phyloP scores from a whole-genome alignment of 2,797 vertebrate species.

The Remorina albescens region DNA sequence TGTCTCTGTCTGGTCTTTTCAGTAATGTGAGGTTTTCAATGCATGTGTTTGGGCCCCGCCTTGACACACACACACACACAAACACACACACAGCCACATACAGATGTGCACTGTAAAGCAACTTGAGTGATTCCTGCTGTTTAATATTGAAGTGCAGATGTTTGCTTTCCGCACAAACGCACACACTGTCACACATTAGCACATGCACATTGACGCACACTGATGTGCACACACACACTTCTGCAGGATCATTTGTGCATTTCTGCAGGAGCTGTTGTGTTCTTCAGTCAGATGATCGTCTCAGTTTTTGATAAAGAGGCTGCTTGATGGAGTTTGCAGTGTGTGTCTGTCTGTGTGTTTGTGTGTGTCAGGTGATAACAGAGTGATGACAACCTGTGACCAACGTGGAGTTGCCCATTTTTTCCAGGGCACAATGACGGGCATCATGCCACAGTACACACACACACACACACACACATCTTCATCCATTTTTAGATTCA shows the following conservation, averaged over 20 bases:
- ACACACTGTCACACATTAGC: slow-evolving; percentile 17
- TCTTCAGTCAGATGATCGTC: slow-evolving; percentile 61
- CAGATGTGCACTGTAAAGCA: slow-evolving; percentile 35
- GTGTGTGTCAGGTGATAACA: slow-evolving; percentile 58
- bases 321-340: slow-evolving; percentile 5
- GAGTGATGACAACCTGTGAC: slow-evolving; percentile 69
- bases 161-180: slow-evolving; percentile 36
- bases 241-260: slow-evolving; percentile 8
- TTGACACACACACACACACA: slow-evolving; percentile 10
- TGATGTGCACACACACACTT: slow-evolving; percentile 2
- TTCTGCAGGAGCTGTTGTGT: slow-evolving; percentile 47
- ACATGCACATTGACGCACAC: slow-evolving; percentile 12
- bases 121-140: slow-evolving; percentile 40
- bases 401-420: slow-evolving; percentile 58
- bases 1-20: slow-evolving; percentile 50
- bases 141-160: slow-evolving; percentile 57
- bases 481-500: slow-evolving; percentile 77
- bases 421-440: slow-evolving; percentile 58
- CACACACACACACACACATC: slow-evolving; percentile 58
- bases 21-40: slow-evolving; percentile 60
- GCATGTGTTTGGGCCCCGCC: slow-evolving; percentile 38
- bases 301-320: slow-evolving; percentile 66
- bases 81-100: slow-evolving; percentile 15
- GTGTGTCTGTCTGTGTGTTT: slow-evolving; percentile 21
- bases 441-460: slow-evolving; percentile 48